Base-by-base conservation (phyloP, 2,888 invertebrate species). In the Diarsia dahlii region DNA sequence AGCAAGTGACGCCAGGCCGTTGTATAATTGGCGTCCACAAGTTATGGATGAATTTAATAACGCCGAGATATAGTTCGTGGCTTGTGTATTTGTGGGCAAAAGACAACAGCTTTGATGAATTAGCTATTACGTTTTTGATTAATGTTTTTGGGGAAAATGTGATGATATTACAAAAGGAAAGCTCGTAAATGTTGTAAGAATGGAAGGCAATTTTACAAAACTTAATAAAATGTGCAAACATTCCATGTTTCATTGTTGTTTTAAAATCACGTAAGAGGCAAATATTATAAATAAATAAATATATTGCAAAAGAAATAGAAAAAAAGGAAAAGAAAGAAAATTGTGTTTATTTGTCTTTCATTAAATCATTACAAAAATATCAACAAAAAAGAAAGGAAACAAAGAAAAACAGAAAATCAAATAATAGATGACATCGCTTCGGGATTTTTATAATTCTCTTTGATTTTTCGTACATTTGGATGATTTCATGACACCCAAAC, bases 1-100 rank as follows among this genome's bases (percentile, higher is more conserved):
- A 93, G 94, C 97, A 97, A 97, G 97, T 97, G 97, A 97, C 97
- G 97, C 97, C 92, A 91, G 78, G 74, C 88, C 84, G 88, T 77
- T 85, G 88, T 88, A 92, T 94, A 94, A 94, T 94, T 94, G 94
- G 92, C 87, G 88, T 86, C 87, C 86, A 85, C 85, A 91, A 93
- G 92, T 91, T 94, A 93, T 92, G 93, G 92, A 92, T 92, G 91
- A 92, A 87, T 88, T 88, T 88, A 88, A 88, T 88, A 88, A 88
- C 85, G 91, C 88, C 89, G 91, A 73, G 71, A 83, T 84, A 77
- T 84, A 86, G 84, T 83, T 78, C 64, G 72, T 76, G 73, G 74
- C 65, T 58, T 79, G 79, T 82, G 62, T 87, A 84, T 88, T 85
- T 88, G 88, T 85, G 78, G 73, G 64, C 65, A 79, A 81, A 85